Base-by-base conservation (phyloP, 2,113 vertebrate genomes). In the Vimba vimba region DNA sequence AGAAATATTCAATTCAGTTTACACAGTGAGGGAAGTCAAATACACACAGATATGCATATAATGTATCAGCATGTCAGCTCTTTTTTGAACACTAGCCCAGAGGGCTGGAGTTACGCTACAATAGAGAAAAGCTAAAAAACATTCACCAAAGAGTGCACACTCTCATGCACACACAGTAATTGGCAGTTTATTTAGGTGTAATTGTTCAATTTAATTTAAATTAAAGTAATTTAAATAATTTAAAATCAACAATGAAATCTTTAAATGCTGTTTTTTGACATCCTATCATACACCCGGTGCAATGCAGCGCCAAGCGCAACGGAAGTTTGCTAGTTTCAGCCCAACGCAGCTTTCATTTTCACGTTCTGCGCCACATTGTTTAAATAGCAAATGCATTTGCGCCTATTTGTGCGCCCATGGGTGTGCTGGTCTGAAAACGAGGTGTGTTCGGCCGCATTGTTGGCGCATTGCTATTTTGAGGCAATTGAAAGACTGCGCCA, bases 1-100 rank as follows among this genome's bases (percentile, higher is more conserved):
- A 84, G 59, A 86, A 75, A 27, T 30, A 80, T 64, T 71, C 79
- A 43, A 76, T 75, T 86, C 69, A 23, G 33, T 86, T 86, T 75
- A 30, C 79, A 57, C 57, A 79, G 39, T n/a, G 66, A 52, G 33
- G 68, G 62, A 76, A 82, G 57, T 78, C 71, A 85, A 69, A 83
- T 86, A 47, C 36, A 86, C 13, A 39, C n/a, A 55, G 27, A 55
- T 55, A 36, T 83, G 64, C 21, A 50, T 33, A 71, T 33, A 71
- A 47, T n/a, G 11, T n/a, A 57, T 71, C 47, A 55, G 47, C 12
- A 25, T 82, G 80, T 66, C 43, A 64, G 79, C 39, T 66, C 74
- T 36, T 55, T 57, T 25, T 27, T 82, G 27, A 82, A 75, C 59
- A 62, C 47, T n/a, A 25, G 47, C 59, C 59, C 30, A 64, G 27